Percentiles rank a stretch among this genome's conserved stretches.
Conservation (phyloP, 2,797 vertebrate species). For the Hafferia zeledoni region DNA sequence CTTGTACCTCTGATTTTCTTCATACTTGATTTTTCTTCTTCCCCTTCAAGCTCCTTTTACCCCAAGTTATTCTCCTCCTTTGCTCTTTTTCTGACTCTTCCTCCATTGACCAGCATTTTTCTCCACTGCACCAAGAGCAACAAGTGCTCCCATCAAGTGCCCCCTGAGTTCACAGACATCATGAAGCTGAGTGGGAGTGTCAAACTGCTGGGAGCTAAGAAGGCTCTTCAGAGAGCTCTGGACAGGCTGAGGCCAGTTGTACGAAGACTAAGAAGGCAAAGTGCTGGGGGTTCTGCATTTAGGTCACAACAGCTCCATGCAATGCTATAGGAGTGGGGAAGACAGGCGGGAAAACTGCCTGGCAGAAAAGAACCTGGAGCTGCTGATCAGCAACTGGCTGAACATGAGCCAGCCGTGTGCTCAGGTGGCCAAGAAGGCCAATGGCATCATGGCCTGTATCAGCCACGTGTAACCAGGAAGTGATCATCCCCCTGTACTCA, state of each 20-base stretch:
- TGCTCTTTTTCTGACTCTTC: background rate
- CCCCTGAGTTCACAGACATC: background rate
- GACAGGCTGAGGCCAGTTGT: background rate
- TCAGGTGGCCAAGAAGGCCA: no score
- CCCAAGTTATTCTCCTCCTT: background rate
- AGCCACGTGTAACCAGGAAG: background rate
- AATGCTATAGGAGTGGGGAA: background rate
- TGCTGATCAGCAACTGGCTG: background rate
- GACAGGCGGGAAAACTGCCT: background rate
- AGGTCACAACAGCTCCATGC: background rate
- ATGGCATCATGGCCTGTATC: background rate
- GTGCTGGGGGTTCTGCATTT: background rate
- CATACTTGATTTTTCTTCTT: background rate
- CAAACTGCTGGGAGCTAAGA: no score
- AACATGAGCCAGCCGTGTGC: background rate
- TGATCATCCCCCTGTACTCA: background rate
- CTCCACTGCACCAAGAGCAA: rapidly evolving
- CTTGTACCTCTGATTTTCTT: background rate
- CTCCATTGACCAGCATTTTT: background rate
- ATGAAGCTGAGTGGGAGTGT: background rate
- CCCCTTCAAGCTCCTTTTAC: background rate
- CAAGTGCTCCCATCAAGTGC: background rate
- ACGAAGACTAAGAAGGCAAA: background rate
- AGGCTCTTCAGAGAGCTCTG: background rate
- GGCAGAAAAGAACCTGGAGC: background rate